phyloP scores from a whole-genome alignment of 23 tunicate genomes.

The Halocynthia roretzi region DNA sequence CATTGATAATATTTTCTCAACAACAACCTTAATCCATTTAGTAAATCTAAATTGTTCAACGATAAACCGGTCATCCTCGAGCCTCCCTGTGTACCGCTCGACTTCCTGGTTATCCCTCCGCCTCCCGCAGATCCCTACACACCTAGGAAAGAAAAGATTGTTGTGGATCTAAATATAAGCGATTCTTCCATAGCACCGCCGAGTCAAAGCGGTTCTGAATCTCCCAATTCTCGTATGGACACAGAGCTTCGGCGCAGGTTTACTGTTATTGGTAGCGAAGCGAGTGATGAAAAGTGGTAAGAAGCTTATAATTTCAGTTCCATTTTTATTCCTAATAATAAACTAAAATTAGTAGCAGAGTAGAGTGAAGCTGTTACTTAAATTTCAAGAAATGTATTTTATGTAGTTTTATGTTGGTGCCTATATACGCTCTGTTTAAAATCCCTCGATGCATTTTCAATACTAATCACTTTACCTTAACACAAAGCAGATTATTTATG shows the following conservation, averaged over 20 bases:
- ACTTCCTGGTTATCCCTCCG: constrained; percentile 64
- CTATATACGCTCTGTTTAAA: too few relatives aligned
- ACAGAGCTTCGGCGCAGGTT: constrained; percentile 68
- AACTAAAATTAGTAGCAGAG: too few relatives aligned
- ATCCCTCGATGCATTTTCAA: too few relatives aligned
- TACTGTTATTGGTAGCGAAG: constrained; percentile 72
- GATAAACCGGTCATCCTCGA: constrained; percentile 10
- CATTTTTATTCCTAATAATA: too few relatives aligned
- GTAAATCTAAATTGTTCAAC: too few relatives aligned
- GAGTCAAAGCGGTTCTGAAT: constrained; percentile 17
- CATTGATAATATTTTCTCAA: too few relatives aligned
- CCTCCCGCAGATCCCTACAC: constrained; percentile 87
- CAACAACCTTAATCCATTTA: too few relatives aligned
- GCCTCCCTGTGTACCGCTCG: constrained; percentile 23
- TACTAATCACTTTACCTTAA: too few relatives aligned
- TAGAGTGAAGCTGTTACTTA: too few relatives aligned
- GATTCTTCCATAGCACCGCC: background rate
- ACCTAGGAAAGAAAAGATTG: constrained; percentile 45
- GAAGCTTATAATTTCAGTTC: background rate
- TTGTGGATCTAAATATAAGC: background rate
- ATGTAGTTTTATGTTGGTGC: too few relatives aligned
- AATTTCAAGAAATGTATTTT: too few relatives aligned
- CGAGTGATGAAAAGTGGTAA: constrained; percentile 65
- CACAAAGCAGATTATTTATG: too few relatives aligned
- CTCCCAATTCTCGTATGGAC: constrained; percentile 77